These are phyloP conservation scores for Stenolophus ochropezus DNA, from an alignment of 2,888 invertebrate species.

Conservation along the genomic window DNA sequence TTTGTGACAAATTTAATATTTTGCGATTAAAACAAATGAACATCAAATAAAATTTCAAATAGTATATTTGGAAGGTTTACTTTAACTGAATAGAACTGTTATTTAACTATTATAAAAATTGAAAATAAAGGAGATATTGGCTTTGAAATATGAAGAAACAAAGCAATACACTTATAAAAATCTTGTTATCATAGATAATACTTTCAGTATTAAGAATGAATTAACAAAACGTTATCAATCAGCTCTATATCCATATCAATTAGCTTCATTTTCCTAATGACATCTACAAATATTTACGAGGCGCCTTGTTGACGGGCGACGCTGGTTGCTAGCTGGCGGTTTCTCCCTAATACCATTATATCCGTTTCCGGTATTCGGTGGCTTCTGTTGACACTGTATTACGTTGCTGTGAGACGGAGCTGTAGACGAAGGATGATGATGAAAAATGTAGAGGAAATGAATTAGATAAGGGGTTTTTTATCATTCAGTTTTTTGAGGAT, in stretches of 20 bases:
- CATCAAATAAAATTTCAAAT: no score
- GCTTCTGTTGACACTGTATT: slow-evolving; percentile 1
- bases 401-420: not conserved
- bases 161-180: no score
- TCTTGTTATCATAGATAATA: no score
- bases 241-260: slow-evolving; percentile 7
- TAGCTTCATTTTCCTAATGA: not conserved
- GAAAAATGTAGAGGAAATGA: not conserved
- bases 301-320: slow-evolving; percentile 20
- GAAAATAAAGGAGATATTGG: no score
- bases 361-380: slow-evolving; percentile 45
- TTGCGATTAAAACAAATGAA: no score
- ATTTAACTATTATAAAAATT: no score
- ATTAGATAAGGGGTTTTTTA: not conserved
- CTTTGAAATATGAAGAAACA: no score
- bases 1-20: no score
- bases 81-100: no score
- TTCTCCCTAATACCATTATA: slow-evolving; percentile 51
- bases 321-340: slow-evolving; percentile 3
- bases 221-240: not conserved
- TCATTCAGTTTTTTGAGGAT: no score
- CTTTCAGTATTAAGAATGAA: not conserved
- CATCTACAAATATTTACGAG: slow-evolving; percentile 14
- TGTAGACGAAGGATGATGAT: not conserved
- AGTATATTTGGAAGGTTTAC: no score